Evolutionary conservation across 1,140 invertebrate species (phyloP).

Genomic region (Zaprionus kolodkinae): DNA sequence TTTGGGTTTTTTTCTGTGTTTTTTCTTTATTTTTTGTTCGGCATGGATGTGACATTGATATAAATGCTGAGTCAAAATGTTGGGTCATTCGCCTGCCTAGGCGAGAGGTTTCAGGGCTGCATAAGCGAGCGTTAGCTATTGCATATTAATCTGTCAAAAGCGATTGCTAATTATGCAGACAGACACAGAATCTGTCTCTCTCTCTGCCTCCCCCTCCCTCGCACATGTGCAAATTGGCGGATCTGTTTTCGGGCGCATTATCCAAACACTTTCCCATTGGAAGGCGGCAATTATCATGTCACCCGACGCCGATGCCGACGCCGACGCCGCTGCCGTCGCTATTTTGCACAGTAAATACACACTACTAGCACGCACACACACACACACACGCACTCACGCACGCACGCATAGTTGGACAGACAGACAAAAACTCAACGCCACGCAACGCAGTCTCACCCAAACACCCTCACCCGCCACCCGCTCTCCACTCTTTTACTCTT

Average conservation of each 20-base stretch:
- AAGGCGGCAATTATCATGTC: slow-evolving; percentile 72
- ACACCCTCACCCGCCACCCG: slow-evolving; percentile 15
- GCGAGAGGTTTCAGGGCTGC: slow-evolving; percentile 13
- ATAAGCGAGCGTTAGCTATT: slow-evolving; percentile 7
- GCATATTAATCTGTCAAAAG: slow-evolving; percentile 2
- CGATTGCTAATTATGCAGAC: slow-evolving; percentile 11
- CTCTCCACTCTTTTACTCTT: slow-evolving; percentile 55
- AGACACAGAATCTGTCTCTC: neutral
- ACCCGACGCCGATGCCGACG: slow-evolving; percentile 48
- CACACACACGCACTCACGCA: slow-evolving; percentile 24
- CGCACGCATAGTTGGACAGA: slow-evolving; percentile 12
- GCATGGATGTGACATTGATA: slow-evolving; percentile 68
- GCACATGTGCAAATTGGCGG: slow-evolving; percentile 26
- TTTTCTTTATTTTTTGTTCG: slow-evolving; percentile 26
- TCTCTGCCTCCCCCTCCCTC: neutral
- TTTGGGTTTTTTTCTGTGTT: slow-evolving; percentile 13
- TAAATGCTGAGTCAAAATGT: slow-evolving; percentile 71
- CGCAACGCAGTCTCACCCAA: slow-evolving; percentile 36
- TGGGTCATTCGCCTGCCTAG: slow-evolving; percentile 63
- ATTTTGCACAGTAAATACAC: slow-evolving; percentile 69
- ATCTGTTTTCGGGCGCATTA: slow-evolving; percentile 35
- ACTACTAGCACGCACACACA: slow-evolving; percentile 43
- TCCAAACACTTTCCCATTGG: slow-evolving; percentile 43
- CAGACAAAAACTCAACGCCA: slow-evolving; percentile 21
- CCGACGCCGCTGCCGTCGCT: slow-evolving; percentile 52